Evolutionary conservation across 2,888 invertebrate genomes (phyloP), one percentile per base, ranked within the genome.

Genomic region (Eristalinus aeneus): DNA sequence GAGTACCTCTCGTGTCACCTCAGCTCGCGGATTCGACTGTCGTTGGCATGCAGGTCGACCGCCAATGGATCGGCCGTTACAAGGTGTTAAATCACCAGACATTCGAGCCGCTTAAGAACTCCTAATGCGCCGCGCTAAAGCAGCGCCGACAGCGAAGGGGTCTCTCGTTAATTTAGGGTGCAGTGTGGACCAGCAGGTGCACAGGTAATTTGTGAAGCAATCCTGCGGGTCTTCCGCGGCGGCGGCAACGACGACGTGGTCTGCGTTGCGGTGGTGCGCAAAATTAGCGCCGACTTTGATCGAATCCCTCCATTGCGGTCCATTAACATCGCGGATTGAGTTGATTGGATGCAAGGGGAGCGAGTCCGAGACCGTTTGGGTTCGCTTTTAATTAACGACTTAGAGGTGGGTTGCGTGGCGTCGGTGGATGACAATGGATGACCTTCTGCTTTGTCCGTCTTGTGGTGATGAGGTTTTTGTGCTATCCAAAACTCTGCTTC

Each of bases 251-350:
- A 1, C 39, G n/a, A 6, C 39, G 16, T n/a, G n/a, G 46, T 46
- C 46, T 46, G 63, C 10, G 46, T 46, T 64, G 74, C 46, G 53
- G 64, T 74, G 34, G 56, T 6, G 61, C 32, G 71, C 46, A 65
- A 71, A 71, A 81, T 81, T 75, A 71, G 75, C 53, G 60, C 76
- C 65, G 71, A 67, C 65, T 81, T 71, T 81, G 81, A 76, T 81
- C 36, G 12, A 69, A 69, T 53, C 56, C 11, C 36, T 39, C 56
- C 32, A 61, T 73, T 72, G 72, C 54, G 31, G 16, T 76, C 65
- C 22, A 75, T 74, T 74, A 80, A 74, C 39, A 61, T 54, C 27
- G 61, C 12, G 6, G 20, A 39, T 61, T 63, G 34, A 20, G 71
- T 60, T n/a, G n/a, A 46, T 46, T 16, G 20, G 11, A 23, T 36